A percentile compares a stretch with the other conserved stretches of the same genome.
Conservation (phyloP, 2,113 vertebrate species). For the Morone chrysops region DNA sequence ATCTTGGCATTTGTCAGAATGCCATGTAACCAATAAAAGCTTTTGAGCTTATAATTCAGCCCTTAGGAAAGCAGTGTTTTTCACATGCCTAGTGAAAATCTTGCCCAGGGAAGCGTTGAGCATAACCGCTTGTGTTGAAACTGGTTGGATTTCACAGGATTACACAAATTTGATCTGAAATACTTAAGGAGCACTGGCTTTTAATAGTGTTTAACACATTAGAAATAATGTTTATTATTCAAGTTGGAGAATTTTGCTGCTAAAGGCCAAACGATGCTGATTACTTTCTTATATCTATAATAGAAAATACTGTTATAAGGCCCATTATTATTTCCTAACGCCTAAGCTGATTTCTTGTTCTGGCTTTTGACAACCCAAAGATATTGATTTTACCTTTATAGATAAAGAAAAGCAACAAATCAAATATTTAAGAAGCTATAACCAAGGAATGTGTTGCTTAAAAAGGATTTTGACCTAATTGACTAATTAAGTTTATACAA, state of each 20-base stretch:
- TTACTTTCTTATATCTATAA: constrained; percentile 4
- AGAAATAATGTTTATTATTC: constrained; percentile 1
- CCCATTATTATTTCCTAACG: background rate
- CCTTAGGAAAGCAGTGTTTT: background rate
- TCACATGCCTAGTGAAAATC: background rate
- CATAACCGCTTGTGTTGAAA: background rate
- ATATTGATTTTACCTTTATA: background rate
- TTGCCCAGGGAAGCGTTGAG: background rate
- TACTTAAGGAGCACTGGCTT: background rate
- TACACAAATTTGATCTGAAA: constrained; percentile 37
- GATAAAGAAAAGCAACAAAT: background rate
- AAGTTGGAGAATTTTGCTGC: background rate
- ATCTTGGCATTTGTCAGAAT: background rate
- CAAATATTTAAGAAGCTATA: background rate
- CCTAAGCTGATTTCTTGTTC: background rate
- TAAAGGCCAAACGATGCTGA: constrained; percentile 14
- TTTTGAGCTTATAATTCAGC: background rate
- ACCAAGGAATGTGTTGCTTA: background rate
- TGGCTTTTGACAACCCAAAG: background rate
- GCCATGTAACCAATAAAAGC: background rate
- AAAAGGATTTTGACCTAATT: background rate
- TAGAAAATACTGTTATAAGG: background rate
- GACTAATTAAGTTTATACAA: background rate
- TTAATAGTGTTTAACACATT: constrained; percentile 4
- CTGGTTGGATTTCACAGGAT: constrained; percentile 21